Evolutionary conservation across 2,113 vertebrate genomes (phyloP), one percentile per base, ranked within the genome.

Genomic region (Thalassarche chlororhynchos): DNA sequence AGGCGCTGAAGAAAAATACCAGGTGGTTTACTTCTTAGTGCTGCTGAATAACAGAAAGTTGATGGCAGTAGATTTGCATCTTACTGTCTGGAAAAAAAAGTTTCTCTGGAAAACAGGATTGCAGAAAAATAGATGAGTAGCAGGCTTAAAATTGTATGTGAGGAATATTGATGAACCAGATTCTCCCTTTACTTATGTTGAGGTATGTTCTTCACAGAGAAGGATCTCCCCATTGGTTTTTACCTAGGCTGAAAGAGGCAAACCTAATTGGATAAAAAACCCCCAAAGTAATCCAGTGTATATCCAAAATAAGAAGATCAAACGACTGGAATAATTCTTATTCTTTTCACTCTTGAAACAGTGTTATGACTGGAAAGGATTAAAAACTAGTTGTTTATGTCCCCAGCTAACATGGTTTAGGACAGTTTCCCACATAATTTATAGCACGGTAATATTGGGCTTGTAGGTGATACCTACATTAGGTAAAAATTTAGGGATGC

Each of bases 1-100:
- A 91, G 84, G 84, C 78, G 0, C 68, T 66, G 87, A 85, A 96
- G 89, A 93, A 97, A 96, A 96, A 96, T 97, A 96, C 89, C 97
- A 95, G 94, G 91, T 95, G 95, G 89, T 94, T 96, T 93, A 90
- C 71, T 95, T 88, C 79, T 79, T 87, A 80, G 51, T 8, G 14
- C 62, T 97, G 95, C 17, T 28, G 94, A 94, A 90, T 90, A 94
- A 81, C 66, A 89, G 29, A 61, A 66, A 95, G 58, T 93, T 71
- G 84, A 86, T 90, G 84, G 89, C 87, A 93, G 87, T 79, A 80
- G 84, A 93, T 97, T 95, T 96, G 47, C 93, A 88, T 97, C 19
- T 87, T 64, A 29, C 51, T 94, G 16, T 60, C 40, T 10, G 21
- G 23, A 13, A 7, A 60, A 12, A 46, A 52, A 84, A 42, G 14